Evolutionary conservation across 2,888 invertebrate species (phyloP).

Genomic region (Chaetogeoica ovagalla): DNA sequence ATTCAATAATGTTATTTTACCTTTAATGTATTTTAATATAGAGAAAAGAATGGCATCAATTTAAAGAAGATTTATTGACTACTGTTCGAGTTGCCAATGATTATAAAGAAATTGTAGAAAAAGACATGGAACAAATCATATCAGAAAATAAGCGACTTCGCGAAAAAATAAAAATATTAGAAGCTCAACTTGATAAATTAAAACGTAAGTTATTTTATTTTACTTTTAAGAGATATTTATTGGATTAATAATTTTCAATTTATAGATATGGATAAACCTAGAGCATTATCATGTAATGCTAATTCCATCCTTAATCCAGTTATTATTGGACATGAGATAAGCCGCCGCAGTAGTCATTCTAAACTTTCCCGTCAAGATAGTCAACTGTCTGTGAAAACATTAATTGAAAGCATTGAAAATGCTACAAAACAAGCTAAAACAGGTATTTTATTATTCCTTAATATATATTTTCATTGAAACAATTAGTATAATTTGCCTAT

Average conservation of each 20-base stretch:
- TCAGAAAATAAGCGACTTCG: slow-evolving; percentile 79
- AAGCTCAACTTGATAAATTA: slow-evolving; percentile 78
- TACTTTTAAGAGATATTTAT: background rate
- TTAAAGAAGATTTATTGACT: slow-evolving; percentile 88
- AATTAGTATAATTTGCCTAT: background rate
- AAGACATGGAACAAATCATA: slow-evolving; percentile 77
- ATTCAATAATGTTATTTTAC: slow-evolving; percentile 25
- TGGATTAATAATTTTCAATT: slow-evolving; percentile 13
- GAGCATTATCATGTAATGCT: slow-evolving; percentile 52
- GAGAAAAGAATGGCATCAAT: slow-evolving; percentile 90
- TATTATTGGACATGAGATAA: slow-evolving; percentile 54
- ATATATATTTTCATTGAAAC: slow-evolving; percentile 1
- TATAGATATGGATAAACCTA: slow-evolving; percentile 50
- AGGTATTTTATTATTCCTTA: slow-evolving; percentile 58
- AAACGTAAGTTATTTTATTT: slow-evolving; percentile 66
- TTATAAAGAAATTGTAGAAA: slow-evolving; percentile 91
- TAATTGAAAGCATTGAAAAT: slow-evolving; percentile 90
- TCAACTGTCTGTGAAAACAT: slow-evolving; percentile 82
- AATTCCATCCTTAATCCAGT: slow-evolving; percentile 53
- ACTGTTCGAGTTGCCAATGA: slow-evolving; percentile 95
- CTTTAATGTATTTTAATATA: slow-evolving; percentile 59
- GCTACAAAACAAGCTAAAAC: slow-evolving; percentile 74
- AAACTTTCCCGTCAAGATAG: slow-evolving; percentile 69
- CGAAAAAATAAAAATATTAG: slow-evolving; percentile 75
- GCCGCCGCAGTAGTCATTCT: slow-evolving; percentile 51